A percentile compares a stretch with the other conserved stretches of the same genome.
These are phyloP conservation scores for Morpho deidamia DNA, from an alignment of 2,888 invertebrate genomes.

Conservation along the genomic window DNA sequence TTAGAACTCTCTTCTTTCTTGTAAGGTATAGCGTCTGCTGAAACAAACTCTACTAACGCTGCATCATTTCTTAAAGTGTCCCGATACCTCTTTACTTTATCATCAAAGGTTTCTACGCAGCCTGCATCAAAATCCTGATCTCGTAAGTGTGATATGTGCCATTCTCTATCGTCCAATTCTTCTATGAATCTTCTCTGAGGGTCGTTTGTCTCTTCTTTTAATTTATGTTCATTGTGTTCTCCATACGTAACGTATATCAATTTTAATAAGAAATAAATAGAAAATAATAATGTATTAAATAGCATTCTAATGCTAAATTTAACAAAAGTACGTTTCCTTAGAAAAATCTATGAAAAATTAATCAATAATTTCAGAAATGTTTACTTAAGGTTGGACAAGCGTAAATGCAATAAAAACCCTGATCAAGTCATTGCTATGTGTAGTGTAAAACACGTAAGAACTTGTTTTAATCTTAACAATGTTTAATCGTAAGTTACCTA, in stretches of 20 bases:
- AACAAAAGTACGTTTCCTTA: not conserved
- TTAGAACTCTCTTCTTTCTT: constrained; percentile 31
- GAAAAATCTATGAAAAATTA: not conserved
- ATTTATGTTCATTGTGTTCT: not conserved
- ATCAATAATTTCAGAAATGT: not conserved
- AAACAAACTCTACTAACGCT: constrained; percentile 43
- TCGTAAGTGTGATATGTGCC: constrained; percentile 47
- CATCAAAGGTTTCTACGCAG: constrained; percentile 41
- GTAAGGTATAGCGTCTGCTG: constrained; percentile 37
- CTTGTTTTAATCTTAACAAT: no score
- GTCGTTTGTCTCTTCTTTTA: not conserved
- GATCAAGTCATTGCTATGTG: not conserved
- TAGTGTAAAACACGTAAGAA: no score
- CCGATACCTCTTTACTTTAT: constrained; percentile 38
- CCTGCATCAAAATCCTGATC: constrained; percentile 30
- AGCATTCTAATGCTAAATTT: no score
- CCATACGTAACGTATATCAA: not conserved
- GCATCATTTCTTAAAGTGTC: constrained; percentile 42
- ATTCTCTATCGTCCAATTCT: constrained; percentile 39
- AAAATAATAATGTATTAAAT: not conserved
- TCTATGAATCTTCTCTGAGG: constrained; percentile 35
- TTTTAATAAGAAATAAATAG: not conserved
- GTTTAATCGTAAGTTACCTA: no score
- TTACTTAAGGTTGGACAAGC: not conserved
- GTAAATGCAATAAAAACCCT: not conserved